Percentiles rank a stretch among this genome's conserved stretches.
These are phyloP conservation scores for Cotesia congregata DNA, from an alignment of 2,888 invertebrate species.

Conservation along the genomic window DNA sequence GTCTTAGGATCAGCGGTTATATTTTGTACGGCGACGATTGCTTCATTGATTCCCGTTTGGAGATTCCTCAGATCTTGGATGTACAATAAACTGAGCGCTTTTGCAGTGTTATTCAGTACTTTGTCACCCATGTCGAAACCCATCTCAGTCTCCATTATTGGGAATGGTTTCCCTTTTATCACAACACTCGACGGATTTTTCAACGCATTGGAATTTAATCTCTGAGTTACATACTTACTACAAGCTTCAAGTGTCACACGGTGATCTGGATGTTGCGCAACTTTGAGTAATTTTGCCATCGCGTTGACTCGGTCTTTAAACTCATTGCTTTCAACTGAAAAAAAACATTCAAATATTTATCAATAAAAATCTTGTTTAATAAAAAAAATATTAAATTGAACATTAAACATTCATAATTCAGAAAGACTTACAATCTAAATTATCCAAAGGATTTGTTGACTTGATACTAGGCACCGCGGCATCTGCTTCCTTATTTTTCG, in stretches of 20 bases:
- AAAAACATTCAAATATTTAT: conserved; percentile 28
- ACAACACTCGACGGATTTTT: conserved; percentile 73
- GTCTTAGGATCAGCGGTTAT: conserved; percentile 98
- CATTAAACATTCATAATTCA: not conserved
- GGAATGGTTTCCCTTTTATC: conserved; percentile 78
- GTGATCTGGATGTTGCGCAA: conserved; percentile 86
- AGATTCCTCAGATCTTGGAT: conserved; percentile 87
- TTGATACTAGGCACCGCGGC: conserved; percentile 79
- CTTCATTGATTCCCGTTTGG: conserved; percentile 95
- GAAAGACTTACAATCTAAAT: conserved; percentile 83
- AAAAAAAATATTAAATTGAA: conserved; percentile 3
- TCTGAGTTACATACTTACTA: conserved; percentile 75
- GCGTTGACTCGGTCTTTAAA: conserved; percentile 87
- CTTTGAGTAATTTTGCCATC: conserved; percentile 83
- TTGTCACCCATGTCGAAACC: conserved; percentile 79
- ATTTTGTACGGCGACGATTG: conserved; percentile 91
- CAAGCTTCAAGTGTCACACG: conserved; percentile 81
- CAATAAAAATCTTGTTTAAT: not conserved
- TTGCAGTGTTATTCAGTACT: conserved; percentile 79
- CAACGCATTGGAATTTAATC: conserved; percentile 75
- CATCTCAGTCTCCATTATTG: conserved; percentile 78
- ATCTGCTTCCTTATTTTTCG: conserved; percentile 74
- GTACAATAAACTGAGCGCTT: conserved; percentile 84
- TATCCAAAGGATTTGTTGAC: conserved; percentile 87
- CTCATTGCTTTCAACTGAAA: conserved; percentile 82